Conservation (phyloP, 2,888 invertebrate genomes). For the Drosophila barbarae region DNA sequence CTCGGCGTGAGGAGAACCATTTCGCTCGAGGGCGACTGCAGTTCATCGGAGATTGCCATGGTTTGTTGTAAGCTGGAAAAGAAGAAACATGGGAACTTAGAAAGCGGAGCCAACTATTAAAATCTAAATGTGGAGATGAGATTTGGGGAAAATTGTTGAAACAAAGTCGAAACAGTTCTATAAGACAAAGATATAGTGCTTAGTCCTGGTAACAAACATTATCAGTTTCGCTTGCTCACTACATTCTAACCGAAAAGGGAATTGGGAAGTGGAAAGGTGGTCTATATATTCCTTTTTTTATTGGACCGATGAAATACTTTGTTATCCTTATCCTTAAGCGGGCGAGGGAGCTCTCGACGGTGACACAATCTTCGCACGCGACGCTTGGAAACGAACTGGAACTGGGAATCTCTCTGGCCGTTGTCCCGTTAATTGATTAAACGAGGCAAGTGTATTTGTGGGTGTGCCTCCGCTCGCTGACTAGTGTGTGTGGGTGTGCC, state of each 20-base stretch:
- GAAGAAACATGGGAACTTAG: not conserved
- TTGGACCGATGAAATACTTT: not conserved
- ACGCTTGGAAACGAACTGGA: constrained; percentile 39
- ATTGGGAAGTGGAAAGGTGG: no score
- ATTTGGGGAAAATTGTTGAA: not conserved
- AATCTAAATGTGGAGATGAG: not conserved
- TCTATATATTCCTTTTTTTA: not conserved
- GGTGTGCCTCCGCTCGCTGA: constrained; percentile 20
- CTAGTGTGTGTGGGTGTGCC: constrained; percentile 19
- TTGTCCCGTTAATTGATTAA: constrained; percentile 68
- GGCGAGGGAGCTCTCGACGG: constrained; percentile 1
- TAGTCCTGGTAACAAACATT: not conserved
- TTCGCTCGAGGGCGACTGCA: constrained; percentile 78
- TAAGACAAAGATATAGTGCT: not conserved
- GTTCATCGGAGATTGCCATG: constrained; percentile 65
- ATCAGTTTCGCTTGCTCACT: not conserved
- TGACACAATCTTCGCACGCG: constrained; percentile 49
- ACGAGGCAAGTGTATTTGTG: constrained; percentile 40
- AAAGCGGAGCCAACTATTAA: not conserved
- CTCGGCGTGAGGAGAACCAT: constrained; percentile 78
- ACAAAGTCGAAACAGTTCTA: no score
- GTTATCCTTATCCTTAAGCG: constrained; percentile 27
- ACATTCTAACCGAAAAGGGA: not conserved
- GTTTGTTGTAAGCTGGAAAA: not conserved
- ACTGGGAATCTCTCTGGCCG: constrained; percentile 27